Conservation (phyloP, 2,888 invertebrate genomes). For the Parapristionchus giblindavisi region DNA sequence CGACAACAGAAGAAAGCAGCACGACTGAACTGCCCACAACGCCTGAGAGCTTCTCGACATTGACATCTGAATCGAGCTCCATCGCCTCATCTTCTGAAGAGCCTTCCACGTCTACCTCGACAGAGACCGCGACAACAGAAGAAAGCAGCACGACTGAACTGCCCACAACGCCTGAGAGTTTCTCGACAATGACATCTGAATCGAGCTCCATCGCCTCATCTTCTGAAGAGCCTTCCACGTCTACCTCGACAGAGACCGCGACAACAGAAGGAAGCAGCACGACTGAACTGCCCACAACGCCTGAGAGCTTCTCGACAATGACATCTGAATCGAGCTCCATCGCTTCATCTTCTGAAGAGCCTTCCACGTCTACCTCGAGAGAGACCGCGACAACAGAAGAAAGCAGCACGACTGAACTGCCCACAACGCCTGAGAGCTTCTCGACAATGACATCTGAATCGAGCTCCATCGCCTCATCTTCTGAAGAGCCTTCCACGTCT, state of each 20-base stretch:
- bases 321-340: no score
- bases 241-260: neutral
- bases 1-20: neutral
- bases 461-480: neutral
- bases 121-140: neutral
- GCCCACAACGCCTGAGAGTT: neutral
- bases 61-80: neutral
- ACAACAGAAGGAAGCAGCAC: neutral
- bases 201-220: neutral
- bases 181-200: neutral
- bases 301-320: no score
- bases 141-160: neutral
- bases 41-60: neutral
- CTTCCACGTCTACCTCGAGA: neutral
- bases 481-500: neutral
- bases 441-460: neutral
- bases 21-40: neutral
- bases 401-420: neutral
- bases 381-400: neutral
- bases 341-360: neutral
- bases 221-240: neutral
- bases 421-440: neutral
- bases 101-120: neutral
- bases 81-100: neutral
- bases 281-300: neutral